phyloP scores from a whole-genome alignment of 2,797 vertebrate genomes.

The Trachurus trachurus region DNA sequence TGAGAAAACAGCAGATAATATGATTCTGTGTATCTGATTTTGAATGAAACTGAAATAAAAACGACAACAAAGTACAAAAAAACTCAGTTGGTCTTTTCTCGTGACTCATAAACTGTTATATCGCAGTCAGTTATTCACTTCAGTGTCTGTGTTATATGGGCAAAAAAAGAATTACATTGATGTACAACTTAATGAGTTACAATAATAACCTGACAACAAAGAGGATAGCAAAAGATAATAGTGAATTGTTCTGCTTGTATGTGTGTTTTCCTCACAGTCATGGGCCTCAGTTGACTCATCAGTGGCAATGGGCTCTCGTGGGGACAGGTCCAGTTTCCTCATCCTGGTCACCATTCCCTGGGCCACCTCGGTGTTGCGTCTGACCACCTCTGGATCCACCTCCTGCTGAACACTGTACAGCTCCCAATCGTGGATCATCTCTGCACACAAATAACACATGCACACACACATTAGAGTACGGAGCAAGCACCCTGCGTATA shows the following conservation, averaged over 20 bases:
- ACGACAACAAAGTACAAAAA: no score
- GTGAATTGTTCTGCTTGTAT: neutral
- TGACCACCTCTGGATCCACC: conserved; percentile 86
- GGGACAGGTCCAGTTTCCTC: conserved; percentile 84
- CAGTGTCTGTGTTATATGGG: no score
- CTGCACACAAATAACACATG: conserved; percentile 72
- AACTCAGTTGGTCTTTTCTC: no score
- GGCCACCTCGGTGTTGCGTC: conserved; percentile 80
- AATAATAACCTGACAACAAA: neutral
- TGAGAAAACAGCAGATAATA: no score
- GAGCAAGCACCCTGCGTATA: neutral
- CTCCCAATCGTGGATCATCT: conserved; percentile 92
- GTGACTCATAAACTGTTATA: no score
- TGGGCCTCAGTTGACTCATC: conserved; percentile 88
- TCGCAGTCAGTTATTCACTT: no score
- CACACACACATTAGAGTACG: neutral
- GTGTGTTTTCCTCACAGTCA: conserved; percentile 85
- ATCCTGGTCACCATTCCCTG: conserved; percentile 89
- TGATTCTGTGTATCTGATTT: no score
- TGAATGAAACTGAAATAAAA: no score
- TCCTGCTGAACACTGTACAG: conserved; percentile 91
- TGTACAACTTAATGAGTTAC: neutral
- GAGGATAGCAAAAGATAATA: neutral
- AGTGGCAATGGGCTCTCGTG: conserved; percentile 82
- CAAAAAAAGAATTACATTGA: neutral